A percentile compares a stretch with the other conserved stretches of the same genome.
These are phyloP conservation scores for Cephalopachus bancanus DNA, from an alignment of 2,797 vertebrate species.

Conservation along the genomic window DNA sequence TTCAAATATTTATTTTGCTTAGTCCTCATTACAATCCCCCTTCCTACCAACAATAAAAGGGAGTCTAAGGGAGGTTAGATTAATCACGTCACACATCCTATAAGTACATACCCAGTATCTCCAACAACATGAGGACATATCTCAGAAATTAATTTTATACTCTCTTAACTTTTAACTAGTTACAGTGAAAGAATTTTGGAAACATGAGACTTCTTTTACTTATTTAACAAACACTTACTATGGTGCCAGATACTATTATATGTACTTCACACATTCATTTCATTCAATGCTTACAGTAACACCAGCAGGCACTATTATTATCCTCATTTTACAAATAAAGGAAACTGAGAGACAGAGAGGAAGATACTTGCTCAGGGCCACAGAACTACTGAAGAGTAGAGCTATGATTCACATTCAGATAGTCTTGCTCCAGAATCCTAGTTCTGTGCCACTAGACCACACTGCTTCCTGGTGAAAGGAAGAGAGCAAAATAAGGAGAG, in stretches of 20 bases:
- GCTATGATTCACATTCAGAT: not conserved
- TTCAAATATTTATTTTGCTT: not conserved
- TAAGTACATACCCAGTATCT: not conserved
- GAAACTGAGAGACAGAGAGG: not conserved
- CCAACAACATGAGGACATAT: not conserved
- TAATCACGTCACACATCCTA: not conserved
- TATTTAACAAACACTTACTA: not conserved
- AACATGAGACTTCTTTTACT: not conserved
- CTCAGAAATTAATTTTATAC: not conserved
- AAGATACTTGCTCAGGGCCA: not conserved
- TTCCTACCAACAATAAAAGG: not conserved
- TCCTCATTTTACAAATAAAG: not conserved
- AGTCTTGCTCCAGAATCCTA: not conserved
- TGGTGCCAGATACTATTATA: not conserved
- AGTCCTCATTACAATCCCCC: not conserved
- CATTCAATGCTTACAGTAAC: not conserved
- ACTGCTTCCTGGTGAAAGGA: not conserved
- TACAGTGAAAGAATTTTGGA: conserved; percentile 32
- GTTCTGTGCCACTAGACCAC: not conserved
- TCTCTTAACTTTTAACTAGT: not conserved
- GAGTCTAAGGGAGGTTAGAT: not conserved
- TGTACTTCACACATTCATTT: not conserved
- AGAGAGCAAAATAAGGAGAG: not conserved
- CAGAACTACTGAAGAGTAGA: not conserved
- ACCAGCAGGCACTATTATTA: not conserved